Evolutionary conservation across 2,888 invertebrate species (phyloP).

Genomic region (Drosophila ustulata): DNA sequence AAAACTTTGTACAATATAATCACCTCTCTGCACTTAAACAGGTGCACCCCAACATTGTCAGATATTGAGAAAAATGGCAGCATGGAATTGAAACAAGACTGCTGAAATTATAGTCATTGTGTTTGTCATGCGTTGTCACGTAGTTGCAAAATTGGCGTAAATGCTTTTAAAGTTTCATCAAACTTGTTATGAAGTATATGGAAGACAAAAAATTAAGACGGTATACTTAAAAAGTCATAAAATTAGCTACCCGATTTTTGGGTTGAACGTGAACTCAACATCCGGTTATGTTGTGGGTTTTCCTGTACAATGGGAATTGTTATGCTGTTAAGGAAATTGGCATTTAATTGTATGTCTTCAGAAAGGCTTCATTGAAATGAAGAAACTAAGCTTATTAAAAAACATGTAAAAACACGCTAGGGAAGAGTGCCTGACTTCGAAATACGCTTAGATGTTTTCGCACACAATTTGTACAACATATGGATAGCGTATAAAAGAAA

Average conservation of each 20-base stretch:
- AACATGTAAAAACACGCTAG: background rate
- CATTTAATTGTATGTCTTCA: background rate
- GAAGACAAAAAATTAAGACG: background rate
- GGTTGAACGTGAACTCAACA: conserved; percentile 40
- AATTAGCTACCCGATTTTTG: conserved; percentile 66
- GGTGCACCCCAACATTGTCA: conserved; percentile 40
- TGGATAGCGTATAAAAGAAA: too few species aligned
- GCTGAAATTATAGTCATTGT: conserved; percentile 26
- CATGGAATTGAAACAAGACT: background rate
- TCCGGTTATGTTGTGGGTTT: background rate
- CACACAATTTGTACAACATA: too few species aligned
- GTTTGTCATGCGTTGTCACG: conserved; percentile 77
- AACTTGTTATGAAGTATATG: conserved; percentile 76
- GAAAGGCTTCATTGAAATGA: background rate
- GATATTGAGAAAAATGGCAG: conserved; percentile 1
- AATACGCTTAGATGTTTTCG: too few species aligned
- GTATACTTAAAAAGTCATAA: conserved; percentile 51
- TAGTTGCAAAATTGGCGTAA: conserved; percentile 73
- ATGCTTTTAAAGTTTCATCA: conserved; percentile 78
- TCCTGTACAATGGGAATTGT: background rate
- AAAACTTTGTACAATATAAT: conserved; percentile 69
- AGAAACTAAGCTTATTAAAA: background rate
- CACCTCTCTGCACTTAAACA: conserved; percentile 75
- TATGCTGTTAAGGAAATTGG: background rate
- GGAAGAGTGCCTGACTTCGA: background rate